A percentile compares a stretch with the other conserved stretches of the same genome.
phyloP scores from a whole-genome alignment of 1,140 invertebrate species.

The Paraescarpia echinospica region DNA sequence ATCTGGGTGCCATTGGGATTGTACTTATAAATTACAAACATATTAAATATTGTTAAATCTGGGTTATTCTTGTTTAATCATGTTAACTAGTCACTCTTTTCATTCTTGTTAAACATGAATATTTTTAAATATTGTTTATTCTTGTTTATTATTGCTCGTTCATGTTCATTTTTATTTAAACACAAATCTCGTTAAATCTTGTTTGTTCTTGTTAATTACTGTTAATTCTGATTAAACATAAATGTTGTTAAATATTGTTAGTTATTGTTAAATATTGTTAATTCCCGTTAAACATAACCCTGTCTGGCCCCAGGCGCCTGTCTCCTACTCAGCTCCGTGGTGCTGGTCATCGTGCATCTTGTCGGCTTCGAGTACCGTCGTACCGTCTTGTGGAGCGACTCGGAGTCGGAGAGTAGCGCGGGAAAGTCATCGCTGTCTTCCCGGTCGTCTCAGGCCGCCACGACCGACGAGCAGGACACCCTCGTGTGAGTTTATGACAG shows the following conservation, averaged over 20 bases:
- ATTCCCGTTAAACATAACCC: background rate
- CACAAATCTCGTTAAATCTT: too few species aligned
- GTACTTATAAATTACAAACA: too few species aligned
- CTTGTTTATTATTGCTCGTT: too few species aligned
- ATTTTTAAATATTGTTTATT: too few species aligned
- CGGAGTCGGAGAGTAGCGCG: background rate
- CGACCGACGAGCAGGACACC: background rate
- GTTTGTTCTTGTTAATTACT: too few species aligned
- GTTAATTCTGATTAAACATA: too few species aligned
- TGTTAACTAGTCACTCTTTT: too few species aligned
- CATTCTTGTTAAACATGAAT: too few species aligned
- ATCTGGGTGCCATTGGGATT: too few species aligned
- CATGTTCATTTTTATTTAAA: too few species aligned
- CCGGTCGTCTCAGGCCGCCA: background rate
- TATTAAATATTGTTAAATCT: too few species aligned
- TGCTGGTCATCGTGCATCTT: slow-evolving; percentile 36
- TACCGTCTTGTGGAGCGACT: background rate
- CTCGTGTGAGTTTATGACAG: background rate
- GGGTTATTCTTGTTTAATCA: too few species aligned
- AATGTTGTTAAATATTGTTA: background rate
- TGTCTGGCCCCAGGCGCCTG: slow-evolving; percentile 40
- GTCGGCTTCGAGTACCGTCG: slow-evolving; percentile 11
- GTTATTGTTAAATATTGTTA: background rate
- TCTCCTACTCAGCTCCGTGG: slow-evolving; percentile 46
- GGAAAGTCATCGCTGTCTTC: background rate